Evolutionary conservation across 2,888 invertebrate genomes (phyloP), one percentile per base, ranked within the genome.

Genomic region (Zygogramma bicolorata): DNA sequence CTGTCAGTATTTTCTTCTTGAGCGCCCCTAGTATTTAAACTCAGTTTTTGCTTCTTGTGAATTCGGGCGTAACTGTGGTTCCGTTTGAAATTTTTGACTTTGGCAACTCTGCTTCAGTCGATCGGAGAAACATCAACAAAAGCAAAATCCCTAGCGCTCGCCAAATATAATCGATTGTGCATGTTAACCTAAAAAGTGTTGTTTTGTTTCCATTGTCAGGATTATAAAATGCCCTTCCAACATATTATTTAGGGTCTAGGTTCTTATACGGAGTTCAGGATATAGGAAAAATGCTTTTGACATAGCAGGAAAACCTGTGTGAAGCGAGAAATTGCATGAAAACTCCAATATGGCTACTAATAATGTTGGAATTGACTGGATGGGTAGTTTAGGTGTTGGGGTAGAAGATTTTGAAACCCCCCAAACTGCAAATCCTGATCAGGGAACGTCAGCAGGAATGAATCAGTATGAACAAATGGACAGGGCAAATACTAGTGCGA

Each of bases 291-390:
- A 66, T 72, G 70, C 49, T 63, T 68, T 74, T 74, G 67, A 79
- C 77, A 68, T 80, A 78, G 79, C 77, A 71, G 71, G 49, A 70
- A 72, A 59, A 60, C 65, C 60, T 49, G 57, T 62, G 65, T 74
- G 70, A 69, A 69, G 57, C 67, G 59, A 71, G 65, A 73, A 79
- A 77, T 75, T 79, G 71, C 68, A 69, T 70, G 75, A 81, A 77
- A 75, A 72, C 78, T 80, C 80, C 85, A 87, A 86, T 85, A 87
- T 87, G 87, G 86, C 87, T 83, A 85, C 86, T 83, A 86, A 86
- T 82, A 87, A 86, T 82, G 86, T 87, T 81, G 87, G 87, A 84
- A 87, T 87, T 83, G 86, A 87, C 80, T 88, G 87, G 87, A 81
- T 86, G 73, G 86, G 86, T 57, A 75, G 70, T 69, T 69, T 75